Conservation (phyloP, 2,888 invertebrate genomes). For the Volucella zonaria region DNA sequence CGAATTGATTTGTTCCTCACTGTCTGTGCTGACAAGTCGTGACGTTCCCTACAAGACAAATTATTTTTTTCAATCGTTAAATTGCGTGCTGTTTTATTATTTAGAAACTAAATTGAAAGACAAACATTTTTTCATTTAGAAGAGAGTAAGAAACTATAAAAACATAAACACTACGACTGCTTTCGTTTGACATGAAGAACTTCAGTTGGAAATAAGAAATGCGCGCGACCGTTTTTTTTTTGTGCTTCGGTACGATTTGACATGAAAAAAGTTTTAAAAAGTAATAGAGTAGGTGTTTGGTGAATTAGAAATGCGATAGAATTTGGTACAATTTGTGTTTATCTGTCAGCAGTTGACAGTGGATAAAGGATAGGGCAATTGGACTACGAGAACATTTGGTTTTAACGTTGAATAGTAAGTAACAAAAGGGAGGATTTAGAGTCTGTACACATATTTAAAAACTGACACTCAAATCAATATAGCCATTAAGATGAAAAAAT, state of each 20-base stretch:
- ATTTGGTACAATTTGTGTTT: conserved; percentile 45
- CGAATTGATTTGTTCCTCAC: conserved; percentile 85
- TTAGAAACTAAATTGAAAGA: conserved; percentile 1
- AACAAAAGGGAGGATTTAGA: too few species aligned
- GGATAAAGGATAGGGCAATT: not conserved
- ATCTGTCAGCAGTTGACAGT: conserved; percentile 36
- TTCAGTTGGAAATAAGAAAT: conserved; percentile 15
- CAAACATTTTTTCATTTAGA: not conserved
- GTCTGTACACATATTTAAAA: too few species aligned
- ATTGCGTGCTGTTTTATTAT: not conserved
- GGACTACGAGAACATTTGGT: not conserved
- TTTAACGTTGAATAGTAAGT: too few species aligned
- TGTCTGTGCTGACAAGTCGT: conserved; percentile 86
- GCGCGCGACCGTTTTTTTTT: conserved; percentile 60
- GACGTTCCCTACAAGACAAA: conserved; percentile 84
- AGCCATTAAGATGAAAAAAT: too few species aligned
- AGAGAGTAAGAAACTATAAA: conserved; percentile 24
- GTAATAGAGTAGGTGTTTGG: conserved; percentile 65
- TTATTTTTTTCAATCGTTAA: not conserved
- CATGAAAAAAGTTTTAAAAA: conserved; percentile 28
- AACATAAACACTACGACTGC: conserved; percentile 59
- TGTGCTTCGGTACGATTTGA: conserved; percentile 20
- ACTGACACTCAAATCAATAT: too few species aligned
- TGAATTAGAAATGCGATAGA: conserved; percentile 41
- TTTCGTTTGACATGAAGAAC: conserved; percentile 42